A percentile compares a stretch with the other conserved stretches of the same genome.
These are phyloP conservation scores for Amphiura filiformis DNA, from an alignment of 35 echinoderm and acorn worm species.

Conservation along the genomic window DNA sequence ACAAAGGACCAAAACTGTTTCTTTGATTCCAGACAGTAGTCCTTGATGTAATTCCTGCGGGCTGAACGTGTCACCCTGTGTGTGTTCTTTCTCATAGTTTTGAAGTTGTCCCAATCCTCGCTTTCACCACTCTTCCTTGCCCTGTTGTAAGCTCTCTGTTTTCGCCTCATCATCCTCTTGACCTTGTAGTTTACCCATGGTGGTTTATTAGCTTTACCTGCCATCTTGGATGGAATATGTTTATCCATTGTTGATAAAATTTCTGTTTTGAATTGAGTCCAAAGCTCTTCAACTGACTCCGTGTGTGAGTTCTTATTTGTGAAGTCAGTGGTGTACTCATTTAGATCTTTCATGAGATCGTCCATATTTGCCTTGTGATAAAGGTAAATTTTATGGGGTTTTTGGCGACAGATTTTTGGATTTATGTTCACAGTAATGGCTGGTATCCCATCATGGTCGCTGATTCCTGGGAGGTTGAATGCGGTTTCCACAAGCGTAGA, in stretches of 20 bases:
- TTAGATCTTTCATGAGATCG: neutral
- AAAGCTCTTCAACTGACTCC: neutral
- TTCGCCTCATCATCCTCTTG: neutral
- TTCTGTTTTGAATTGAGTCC: neutral
- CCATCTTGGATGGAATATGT: conserved; percentile 9
- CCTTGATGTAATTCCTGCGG: conserved; percentile 6
- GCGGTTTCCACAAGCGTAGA: neutral
- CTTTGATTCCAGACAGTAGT: conserved; percentile 26
- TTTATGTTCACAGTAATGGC: neutral
- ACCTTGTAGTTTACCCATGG: neutral
- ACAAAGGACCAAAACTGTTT: conserved; percentile 33
- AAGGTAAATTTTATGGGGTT: conserved; percentile 3
- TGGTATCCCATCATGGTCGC: neutral
- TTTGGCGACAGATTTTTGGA: neutral
- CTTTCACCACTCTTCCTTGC: neutral
- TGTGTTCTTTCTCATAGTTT: conserved; percentile 15
- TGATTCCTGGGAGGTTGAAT: neutral
- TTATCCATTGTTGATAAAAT: neutral
- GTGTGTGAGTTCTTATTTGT: neutral
- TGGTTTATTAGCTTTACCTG: neutral
- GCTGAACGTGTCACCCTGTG: conserved; percentile 9
- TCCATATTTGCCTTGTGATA: conserved; percentile 15
- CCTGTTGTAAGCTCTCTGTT: neutral
- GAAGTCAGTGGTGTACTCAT: neutral
- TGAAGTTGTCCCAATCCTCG: conserved; percentile 30